Evolutionary conservation across 2,888 invertebrate species (phyloP), one percentile per base, ranked within the genome.

Genomic region (Pecten maximus): DNA sequence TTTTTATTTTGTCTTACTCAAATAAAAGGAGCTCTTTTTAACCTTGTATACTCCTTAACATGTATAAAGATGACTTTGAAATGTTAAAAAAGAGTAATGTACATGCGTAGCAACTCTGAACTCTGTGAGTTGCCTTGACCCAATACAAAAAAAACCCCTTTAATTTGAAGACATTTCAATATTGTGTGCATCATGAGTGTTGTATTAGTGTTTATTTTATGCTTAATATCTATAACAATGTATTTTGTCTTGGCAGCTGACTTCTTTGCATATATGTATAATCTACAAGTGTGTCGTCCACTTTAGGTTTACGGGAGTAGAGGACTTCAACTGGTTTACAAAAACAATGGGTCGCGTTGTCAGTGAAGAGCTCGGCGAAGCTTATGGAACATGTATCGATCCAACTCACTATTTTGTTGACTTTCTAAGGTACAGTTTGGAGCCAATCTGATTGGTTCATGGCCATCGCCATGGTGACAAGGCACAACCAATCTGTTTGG

Each of bases 351-450:
- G 98, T 89, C 97, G 97, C 90, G 97, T 98, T 88, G 97, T 98
- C 4, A 97, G 98, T 94, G 97, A 98, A 93, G 97, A 98, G 92
- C 87, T 91, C 60, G 96, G 96, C 10, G 96, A 96, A 88, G 93
- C 94, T 74, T 91, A 93, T 89, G 93, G 93, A 89, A 90, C 98
- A 92, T 98, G 98, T 98, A 97, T 98, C 92, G 97, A 98, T 94
- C 97, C 98, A n/a, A 93, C 92, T 95, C 98, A 98, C 44, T 98
- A 98, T 35, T 99, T 99, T 97, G 99, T 99, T 19, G 99, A 99
- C 97, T 99, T 99, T 96, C 98, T 99, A 98, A 98, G 96, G 96
- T 96, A 44, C 89, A 86, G 74, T 54, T 40, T 40, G 15, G 48
- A 23, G 16, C 54, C 89, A 39, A 39, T 88, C 50, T 88, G 48